phyloP scores from a whole-genome alignment of 2,888 invertebrate genomes.

The Amiota mariae region DNA sequence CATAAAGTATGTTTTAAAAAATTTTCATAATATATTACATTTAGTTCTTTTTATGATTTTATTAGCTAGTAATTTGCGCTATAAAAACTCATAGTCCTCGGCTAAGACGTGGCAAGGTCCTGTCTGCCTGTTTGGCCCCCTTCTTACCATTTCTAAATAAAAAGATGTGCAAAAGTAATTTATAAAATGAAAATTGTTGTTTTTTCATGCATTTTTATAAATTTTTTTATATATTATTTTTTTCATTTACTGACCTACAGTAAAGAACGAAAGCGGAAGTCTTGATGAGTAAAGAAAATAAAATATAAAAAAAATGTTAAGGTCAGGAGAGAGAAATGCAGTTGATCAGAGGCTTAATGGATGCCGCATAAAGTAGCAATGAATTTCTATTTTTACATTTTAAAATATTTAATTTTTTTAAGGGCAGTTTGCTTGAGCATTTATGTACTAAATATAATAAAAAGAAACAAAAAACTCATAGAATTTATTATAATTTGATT shows the following conservation, averaged over 20 bases:
- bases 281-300: neutral
- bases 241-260: slow-evolving; percentile 16
- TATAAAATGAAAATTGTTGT: slow-evolving; percentile 23
- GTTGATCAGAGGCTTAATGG: neutral
- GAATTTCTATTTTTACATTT: slow-evolving; percentile 14
- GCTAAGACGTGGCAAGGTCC: neutral
- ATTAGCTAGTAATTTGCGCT: slow-evolving; percentile 12
- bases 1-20: slow-evolving; percentile 44
- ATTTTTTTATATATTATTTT: neutral
- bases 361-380: slow-evolving; percentile 19
- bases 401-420: neutral
- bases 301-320: slow-evolving; percentile 2
- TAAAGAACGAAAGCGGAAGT: neutral
- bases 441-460: neutral
- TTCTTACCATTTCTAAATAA: neutral
- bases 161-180: slow-evolving; percentile 16
- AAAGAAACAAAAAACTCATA: no score
- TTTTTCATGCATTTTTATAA: slow-evolving; percentile 9
- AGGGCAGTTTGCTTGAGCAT: neutral
- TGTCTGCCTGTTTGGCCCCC: neutral
- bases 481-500: slow-evolving; percentile 41
- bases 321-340: neutral
- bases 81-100: slow-evolving; percentile 6
- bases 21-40: neutral
- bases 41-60: slow-evolving; percentile 2